These are phyloP conservation scores for Myrmecobius fasciatus DNA, from an alignment of 2,113 vertebrate genomes.

Conservation along the genomic window DNA sequence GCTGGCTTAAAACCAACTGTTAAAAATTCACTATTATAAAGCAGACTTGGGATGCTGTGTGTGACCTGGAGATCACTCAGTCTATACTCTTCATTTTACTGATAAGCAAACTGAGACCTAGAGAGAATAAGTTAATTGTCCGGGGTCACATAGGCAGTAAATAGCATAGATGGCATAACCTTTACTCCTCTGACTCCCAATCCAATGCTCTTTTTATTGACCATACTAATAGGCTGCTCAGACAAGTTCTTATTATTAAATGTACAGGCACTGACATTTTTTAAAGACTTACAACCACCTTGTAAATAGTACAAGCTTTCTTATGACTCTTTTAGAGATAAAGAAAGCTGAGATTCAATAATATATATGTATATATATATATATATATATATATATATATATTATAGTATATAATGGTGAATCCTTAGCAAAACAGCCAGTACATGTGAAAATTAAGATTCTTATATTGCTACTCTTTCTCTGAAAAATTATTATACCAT, in stretches of 20 bases:
- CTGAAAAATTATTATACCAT: neutral
- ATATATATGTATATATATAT: too few relatives aligned
- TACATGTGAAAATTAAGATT: neutral
- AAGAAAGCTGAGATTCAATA: neutral
- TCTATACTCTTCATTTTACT: neutral
- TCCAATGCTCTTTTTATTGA: neutral
- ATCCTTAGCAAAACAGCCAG: neutral
- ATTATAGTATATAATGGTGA: too few relatives aligned
- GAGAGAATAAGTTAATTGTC: neutral
- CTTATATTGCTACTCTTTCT: neutral
- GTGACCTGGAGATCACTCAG: neutral
- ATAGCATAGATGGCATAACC: neutral
- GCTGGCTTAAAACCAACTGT: neutral
- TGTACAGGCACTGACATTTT: neutral
- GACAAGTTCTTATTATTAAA: neutral
- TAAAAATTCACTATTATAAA: neutral
- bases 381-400: too few relatives aligned
- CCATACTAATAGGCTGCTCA: neutral
- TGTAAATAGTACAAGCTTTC: neutral
- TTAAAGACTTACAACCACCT: neutral
- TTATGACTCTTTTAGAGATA: neutral
- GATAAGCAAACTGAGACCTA: neutral
- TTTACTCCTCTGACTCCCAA: neutral
- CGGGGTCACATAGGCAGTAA: neutral
- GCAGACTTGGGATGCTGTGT: neutral